phyloP scores from a whole-genome alignment of 1,140 invertebrate species.

The Musca vetustissima region DNA sequence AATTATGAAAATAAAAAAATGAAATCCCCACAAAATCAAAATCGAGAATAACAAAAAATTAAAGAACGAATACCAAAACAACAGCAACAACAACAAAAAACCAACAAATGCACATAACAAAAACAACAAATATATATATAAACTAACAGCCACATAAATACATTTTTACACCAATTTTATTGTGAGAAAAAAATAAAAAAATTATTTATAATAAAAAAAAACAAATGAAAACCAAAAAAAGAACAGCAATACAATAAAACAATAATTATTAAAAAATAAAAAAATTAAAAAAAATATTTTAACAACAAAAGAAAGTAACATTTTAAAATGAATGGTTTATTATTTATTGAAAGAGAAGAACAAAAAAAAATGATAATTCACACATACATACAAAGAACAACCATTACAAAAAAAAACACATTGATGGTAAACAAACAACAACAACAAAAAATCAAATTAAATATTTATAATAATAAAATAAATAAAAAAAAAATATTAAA shows the following conservation, averaged over 20 bases:
- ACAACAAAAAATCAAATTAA: slow-evolving; percentile 9
- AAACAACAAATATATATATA: too few relatives aligned
- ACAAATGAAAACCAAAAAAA: background rate
- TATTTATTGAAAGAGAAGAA: background rate
- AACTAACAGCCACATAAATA: too few relatives aligned
- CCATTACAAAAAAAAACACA: too few relatives aligned
- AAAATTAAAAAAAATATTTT: too few relatives aligned
- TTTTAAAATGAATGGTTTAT: slow-evolving; percentile 12
- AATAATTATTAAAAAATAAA: too few relatives aligned
- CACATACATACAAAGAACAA: background rate
- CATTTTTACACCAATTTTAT: slow-evolving; percentile 21
- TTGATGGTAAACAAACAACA: background rate
- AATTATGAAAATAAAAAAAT: too few relatives aligned
- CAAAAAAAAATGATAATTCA: background rate
- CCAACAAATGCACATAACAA: slow-evolving; percentile 2
- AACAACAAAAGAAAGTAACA: too few relatives aligned
- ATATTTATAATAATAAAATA: slow-evolving; percentile 6
- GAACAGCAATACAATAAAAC: slow-evolving; percentile 20
- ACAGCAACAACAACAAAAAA: too few relatives aligned
- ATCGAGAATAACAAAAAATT: too few relatives aligned
- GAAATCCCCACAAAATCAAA: too few relatives aligned
- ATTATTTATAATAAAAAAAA: slow-evolving; percentile 8
- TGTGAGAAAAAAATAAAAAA: slow-evolving; percentile 4
- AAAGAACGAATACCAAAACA: too few relatives aligned
- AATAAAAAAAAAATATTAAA: slow-evolving; percentile 8